Conservation (phyloP, 2,113 vertebrate species). For the Saccopteryx leptura region DNA sequence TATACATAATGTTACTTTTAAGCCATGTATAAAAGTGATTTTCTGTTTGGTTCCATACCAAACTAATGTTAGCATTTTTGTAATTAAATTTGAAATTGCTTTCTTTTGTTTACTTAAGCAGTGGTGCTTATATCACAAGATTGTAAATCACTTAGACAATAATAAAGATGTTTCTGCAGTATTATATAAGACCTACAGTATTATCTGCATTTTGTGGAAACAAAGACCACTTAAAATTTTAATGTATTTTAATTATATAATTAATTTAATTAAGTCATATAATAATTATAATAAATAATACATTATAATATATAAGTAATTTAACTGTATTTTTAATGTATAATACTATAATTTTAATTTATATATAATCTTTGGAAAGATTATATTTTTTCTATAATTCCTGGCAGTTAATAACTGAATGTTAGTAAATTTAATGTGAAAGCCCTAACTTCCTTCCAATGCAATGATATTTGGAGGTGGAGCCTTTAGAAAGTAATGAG, state of each 20-base stretch:
- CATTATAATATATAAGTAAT: not conserved
- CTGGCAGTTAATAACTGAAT: not conserved
- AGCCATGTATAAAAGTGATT: slow-evolving; percentile 45
- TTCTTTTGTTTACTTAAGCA: slow-evolving; percentile 70
- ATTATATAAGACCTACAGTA: not conserved
- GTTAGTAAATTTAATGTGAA: not conserved
- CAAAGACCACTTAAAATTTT: not conserved
- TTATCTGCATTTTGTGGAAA: not conserved
- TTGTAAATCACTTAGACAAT: slow-evolving; percentile 36
- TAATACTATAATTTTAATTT: not conserved
- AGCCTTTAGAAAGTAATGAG: not conserved
- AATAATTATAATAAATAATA: not conserved
- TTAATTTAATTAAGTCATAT: not conserved
- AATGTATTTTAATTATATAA: not conserved
- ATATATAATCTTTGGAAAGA: not conserved
- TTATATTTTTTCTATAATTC: not conserved
- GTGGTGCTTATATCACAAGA: not conserved
- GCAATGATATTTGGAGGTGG: not conserved
- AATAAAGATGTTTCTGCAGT: slow-evolving; percentile 40
- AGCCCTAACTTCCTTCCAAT: not conserved
- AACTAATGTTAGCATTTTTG: slow-evolving; percentile 70
- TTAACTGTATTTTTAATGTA: not conserved
- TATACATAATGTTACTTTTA: slow-evolving; percentile 54
- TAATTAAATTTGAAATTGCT: slow-evolving; percentile 71
- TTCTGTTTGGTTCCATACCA: slow-evolving; percentile 60